Percentiles rank a stretch among this genome's conserved stretches.
phyloP scores from a whole-genome alignment of 2,888 invertebrate genomes.

The Priapulus caudatus region DNA sequence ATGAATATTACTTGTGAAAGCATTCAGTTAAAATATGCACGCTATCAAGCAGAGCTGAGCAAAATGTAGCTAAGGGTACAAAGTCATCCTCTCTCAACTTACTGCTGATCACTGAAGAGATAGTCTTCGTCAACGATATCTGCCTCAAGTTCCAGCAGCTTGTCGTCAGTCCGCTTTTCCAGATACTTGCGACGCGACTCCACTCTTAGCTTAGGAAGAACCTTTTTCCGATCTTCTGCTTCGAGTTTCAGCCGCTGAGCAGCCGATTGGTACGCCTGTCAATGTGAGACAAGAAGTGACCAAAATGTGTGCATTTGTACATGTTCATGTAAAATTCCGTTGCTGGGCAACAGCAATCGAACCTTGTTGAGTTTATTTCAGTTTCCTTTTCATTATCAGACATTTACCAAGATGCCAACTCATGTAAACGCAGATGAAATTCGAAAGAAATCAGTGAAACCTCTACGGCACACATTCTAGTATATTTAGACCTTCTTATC shows the following conservation, averaged over 20 bases:
- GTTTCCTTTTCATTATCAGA: too few species aligned
- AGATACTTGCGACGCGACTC: constrained; percentile 87
- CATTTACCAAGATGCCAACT: too few species aligned
- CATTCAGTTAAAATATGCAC: too few species aligned
- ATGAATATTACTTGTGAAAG: too few species aligned
- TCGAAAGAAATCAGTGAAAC: too few species aligned
- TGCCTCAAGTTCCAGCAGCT: constrained; percentile 83
- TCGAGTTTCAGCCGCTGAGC: constrained; percentile 78
- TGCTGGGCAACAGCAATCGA: too few species aligned
- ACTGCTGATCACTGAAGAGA: constrained; percentile 76
- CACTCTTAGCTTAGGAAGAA: constrained; percentile 72
- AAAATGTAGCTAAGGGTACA: too few species aligned
- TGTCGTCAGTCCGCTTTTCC: constrained; percentile 89
- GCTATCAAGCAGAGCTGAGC: too few species aligned
- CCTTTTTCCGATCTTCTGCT: constrained; percentile 66
- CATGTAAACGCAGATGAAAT: too few species aligned
- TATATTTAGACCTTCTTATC: constrained; percentile 39
- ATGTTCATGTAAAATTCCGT: constrained; percentile 46
- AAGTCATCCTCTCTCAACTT: too few species aligned
- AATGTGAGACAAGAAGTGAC: neutral
- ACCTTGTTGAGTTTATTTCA: too few species aligned
- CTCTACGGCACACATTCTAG: too few species aligned
- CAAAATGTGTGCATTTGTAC: neutral
- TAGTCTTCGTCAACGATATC: constrained; percentile 93
- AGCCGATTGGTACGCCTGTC: constrained; percentile 57